Evolutionary conservation across 2,113 vertebrate species (phyloP), one percentile per base, ranked within the genome.

Genomic region (Chaetorhynchus papuensis): DNA sequence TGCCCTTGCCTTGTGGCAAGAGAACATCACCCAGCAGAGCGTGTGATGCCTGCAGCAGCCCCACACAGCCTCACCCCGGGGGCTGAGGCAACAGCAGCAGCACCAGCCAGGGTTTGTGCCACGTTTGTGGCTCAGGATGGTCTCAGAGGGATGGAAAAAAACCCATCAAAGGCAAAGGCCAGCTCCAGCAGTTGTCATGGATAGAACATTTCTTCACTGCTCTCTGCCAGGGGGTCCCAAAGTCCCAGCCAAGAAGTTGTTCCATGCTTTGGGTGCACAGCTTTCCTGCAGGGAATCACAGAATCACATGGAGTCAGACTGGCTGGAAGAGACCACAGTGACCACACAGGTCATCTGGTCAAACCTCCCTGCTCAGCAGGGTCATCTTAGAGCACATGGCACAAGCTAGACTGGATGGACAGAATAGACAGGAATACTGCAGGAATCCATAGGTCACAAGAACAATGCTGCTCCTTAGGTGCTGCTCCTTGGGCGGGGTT

Each of bases 41-140:
- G 0, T 27, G 39, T 0, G 0, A n/a, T 12, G 28, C 44, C 70
- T 42, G 42, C 52, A 75, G 41, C 83, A 69, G n/a, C 50, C 41
- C 41, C 41, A 8, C 44, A 18, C 13, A 0, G 1, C 71, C 52
- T 74, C 60, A 45, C 4, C 26, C 17, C 42, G 33, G 18, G 45
- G 28, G 53, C 49, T 2, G 3, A 52, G 63, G 30, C 35, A 83
- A 5, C 1, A 6, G 17, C 78, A 49, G 59, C 37, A 79, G 37
- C n/a, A 31, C 27, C 1, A 1, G 33, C 30, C 68, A 65, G 30
- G 54, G 1, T 0, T 12, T 24, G 28, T 42, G 50, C 11, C 10
- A 5, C 7, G 3, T 57, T 60, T 47, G 33, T 74, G 45, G 30
- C 21, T 3, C 2, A 75, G 53, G 42, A 15, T 70, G 44, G 26